Conservation (phyloP, 2,113 vertebrate species). For the Oriolus oriolus region DNA sequence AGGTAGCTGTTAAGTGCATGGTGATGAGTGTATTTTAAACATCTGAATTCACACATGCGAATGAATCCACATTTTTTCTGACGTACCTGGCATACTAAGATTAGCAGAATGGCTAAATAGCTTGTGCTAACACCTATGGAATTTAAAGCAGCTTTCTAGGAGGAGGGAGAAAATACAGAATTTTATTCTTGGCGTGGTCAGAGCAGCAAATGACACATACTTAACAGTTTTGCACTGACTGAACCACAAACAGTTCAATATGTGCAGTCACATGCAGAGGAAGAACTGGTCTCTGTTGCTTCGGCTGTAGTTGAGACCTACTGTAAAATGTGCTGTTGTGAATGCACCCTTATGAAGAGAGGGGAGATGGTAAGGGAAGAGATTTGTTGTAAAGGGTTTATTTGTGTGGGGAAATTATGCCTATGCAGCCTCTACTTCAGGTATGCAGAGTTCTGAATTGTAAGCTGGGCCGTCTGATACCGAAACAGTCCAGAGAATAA, state of each 20-base stretch:
- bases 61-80: neutral
- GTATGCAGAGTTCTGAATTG: neutral
- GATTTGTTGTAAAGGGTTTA: neutral
- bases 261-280: neutral
- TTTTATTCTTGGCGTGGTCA: neutral
- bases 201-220: neutral
- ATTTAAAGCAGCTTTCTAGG: neutral
- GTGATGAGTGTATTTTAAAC: neutral
- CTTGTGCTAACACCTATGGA: neutral
- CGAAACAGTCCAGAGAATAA: neutral
- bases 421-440: neutral
- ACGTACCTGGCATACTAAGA: neutral
- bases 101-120: neutral
- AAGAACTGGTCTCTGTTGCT: neutral
- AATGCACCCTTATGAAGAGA: neutral
- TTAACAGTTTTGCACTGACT: neutral
- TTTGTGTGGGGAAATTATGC: neutral
- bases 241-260: neutral
- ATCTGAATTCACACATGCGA: neutral
- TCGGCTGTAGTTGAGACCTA: neutral
- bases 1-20: neutral
- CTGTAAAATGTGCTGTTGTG: neutral
- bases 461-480: neutral
- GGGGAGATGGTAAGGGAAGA: neutral
- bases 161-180: neutral